Evolutionary conservation across 2,888 invertebrate genomes (phyloP).

Genomic region (Apoda limacodes): DNA sequence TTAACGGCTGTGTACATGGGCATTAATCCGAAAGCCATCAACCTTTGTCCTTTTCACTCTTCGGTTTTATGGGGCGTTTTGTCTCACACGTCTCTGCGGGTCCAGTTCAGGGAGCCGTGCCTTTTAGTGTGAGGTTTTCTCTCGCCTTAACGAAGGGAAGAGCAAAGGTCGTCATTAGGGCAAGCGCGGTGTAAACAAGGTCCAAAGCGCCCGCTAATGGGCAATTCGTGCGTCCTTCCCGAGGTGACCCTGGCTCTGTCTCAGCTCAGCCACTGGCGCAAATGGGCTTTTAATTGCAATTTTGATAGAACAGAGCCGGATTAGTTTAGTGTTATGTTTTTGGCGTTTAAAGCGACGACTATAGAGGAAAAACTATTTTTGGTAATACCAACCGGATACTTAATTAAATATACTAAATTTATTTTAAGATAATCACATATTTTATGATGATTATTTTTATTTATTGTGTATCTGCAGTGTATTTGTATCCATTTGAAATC

Average conservation of each 20-base stretch:
- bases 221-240: constrained; percentile 66
- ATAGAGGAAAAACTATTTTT: no score
- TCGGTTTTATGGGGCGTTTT: constrained; percentile 32
- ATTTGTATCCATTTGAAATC: no score
- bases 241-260: constrained; percentile 63
- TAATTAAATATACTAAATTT: no score
- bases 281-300: constrained; percentile 68
- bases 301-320: constrained; percentile 58
- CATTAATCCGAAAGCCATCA: constrained; percentile 68
- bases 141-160: constrained; percentile 71
- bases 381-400: no score
- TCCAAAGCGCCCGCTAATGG: constrained; percentile 69
- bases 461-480: no score
- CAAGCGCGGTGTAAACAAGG: constrained; percentile 70
- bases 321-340: constrained; percentile 39
- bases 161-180: constrained; percentile 72
- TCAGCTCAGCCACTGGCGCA: constrained; percentile 49
- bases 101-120: constrained; percentile 57
- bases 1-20: constrained; percentile 66
- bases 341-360: no score
- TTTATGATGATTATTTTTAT: no score
- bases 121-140: constrained; percentile 70
- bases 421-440: no score
- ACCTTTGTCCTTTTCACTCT: constrained; percentile 55
- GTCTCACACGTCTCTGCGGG: constrained; percentile 53